Evolutionary conservation across 2,888 invertebrate species (phyloP).

Genomic region (Thecophora atra): DNA sequence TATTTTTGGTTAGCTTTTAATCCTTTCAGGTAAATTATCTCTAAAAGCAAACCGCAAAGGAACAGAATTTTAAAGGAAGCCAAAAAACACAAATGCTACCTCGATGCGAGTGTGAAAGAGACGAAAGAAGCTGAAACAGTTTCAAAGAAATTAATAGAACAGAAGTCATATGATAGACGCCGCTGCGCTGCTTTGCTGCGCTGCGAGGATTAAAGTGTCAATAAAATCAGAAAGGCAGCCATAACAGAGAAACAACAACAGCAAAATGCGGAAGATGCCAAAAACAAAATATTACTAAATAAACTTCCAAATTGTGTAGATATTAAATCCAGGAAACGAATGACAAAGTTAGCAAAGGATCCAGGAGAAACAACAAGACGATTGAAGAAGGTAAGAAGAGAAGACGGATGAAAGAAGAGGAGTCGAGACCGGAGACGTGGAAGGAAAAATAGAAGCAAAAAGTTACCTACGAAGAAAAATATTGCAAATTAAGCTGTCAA

Average conservation of each 20-base stretch:
- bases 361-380: no score
- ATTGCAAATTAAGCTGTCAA: no score
- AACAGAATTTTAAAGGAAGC: constrained; percentile 22
- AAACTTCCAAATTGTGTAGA: constrained; percentile 14
- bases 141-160: background rate
- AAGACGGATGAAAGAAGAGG: no score
- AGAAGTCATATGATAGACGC: constrained; percentile 9
- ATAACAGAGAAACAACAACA: constrained; percentile 15
- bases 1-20: no score
- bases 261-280: background rate
- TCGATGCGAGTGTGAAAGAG: background rate
- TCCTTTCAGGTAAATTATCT: constrained; percentile 20
- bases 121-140: constrained; percentile 8
- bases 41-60: constrained; percentile 4
- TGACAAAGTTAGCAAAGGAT: no score
- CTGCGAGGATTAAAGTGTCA: constrained; percentile 29
- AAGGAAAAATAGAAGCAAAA: no score
- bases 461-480: no score
- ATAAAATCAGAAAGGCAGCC: constrained; percentile 19
- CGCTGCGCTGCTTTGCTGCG: background rate
- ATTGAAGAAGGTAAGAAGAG: no score
- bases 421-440: no score
- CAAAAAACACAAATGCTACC: background rate
- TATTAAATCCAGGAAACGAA: background rate
- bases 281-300: constrained; percentile 8